Evolutionary conservation across 2,113 vertebrate genomes (phyloP).

Genomic region (Pagrus major): DNA sequence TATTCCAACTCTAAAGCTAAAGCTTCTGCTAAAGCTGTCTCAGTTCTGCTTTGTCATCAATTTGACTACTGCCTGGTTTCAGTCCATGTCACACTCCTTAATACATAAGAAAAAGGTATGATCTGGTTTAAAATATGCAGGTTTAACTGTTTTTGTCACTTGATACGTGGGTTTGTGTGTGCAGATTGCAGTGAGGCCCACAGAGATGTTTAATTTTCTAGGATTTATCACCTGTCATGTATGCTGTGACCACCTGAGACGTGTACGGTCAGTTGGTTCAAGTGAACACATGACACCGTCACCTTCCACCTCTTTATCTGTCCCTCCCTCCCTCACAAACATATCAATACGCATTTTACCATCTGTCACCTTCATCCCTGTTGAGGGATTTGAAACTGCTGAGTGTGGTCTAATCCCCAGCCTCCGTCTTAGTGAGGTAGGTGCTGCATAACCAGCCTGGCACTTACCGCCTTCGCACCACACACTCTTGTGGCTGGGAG

Average conservation of each 20-base stretch:
- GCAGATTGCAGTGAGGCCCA: not conserved
- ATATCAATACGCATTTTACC: slow-evolving; percentile 54
- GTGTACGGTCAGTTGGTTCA: not conserved
- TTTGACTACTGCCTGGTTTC: slow-evolving; percentile 34
- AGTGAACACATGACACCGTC: not conserved
- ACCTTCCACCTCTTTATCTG: not conserved
- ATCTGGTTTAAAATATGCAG: not conserved
- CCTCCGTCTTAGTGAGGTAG: slow-evolving; percentile 72
- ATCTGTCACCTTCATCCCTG: slow-evolving; percentile 77
- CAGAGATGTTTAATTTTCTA: not conserved
- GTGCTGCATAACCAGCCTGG: slow-evolving; percentile 41
- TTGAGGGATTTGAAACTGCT: slow-evolving; percentile 82
- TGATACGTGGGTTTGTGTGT: not conserved
- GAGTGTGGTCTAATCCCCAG: slow-evolving; percentile 76
- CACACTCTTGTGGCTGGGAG: not conserved
- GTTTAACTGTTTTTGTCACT: not conserved
- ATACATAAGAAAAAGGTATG: not conserved
- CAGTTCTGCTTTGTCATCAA: slow-evolving; percentile 66
- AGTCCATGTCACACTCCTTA: not conserved
- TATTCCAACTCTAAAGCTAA: slow-evolving; percentile 51
- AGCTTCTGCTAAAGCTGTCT: slow-evolving; percentile 34
- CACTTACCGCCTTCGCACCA: slow-evolving; percentile 20
- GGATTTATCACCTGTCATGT: not conserved
- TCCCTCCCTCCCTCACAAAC: slow-evolving; percentile 19
- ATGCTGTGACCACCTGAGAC: not conserved